Evolutionary conservation across 2,888 invertebrate genomes (phyloP).

Genomic region (Tipula helvola): DNA sequence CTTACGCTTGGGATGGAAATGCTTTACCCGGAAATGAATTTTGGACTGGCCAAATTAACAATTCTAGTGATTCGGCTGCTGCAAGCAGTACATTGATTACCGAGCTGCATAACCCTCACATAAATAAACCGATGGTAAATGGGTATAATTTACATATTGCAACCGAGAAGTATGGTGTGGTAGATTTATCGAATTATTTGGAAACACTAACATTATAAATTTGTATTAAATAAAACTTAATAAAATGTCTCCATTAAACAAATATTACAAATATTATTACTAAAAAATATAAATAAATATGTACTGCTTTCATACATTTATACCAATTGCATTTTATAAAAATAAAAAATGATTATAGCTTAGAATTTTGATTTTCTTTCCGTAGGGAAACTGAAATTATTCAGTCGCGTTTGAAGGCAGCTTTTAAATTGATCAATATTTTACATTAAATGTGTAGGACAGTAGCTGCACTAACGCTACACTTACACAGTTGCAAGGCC

Average conservation of each 20-base stretch:
- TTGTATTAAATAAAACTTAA: neutral
- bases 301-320: too few relatives aligned
- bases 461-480: too few relatives aligned
- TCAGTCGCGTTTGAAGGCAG: too few relatives aligned
- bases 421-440: too few relatives aligned
- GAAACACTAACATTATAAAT: neutral
- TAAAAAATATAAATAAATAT: too few relatives aligned
- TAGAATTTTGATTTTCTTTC: too few relatives aligned
- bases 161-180: conserved; percentile 26
- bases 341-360: too few relatives aligned
- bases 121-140: conserved; percentile 38
- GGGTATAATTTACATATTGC: conserved; percentile 42
- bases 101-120: conserved; percentile 44
- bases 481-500: too few relatives aligned
- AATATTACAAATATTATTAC: too few relatives aligned
- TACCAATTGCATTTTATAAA: too few relatives aligned
- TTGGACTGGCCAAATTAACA: conserved; percentile 36
- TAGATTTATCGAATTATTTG: conserved; percentile 28
- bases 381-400: too few relatives aligned
- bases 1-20: conserved; percentile 62
- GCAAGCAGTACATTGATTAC: conserved; percentile 44
- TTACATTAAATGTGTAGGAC: too few relatives aligned
- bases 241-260: conserved; percentile 31
- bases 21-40: conserved; percentile 62
- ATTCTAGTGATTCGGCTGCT: conserved; percentile 42